phyloP scores from a whole-genome alignment of 1,140 invertebrate genomes.

The Drosophila kohkoa region DNA sequence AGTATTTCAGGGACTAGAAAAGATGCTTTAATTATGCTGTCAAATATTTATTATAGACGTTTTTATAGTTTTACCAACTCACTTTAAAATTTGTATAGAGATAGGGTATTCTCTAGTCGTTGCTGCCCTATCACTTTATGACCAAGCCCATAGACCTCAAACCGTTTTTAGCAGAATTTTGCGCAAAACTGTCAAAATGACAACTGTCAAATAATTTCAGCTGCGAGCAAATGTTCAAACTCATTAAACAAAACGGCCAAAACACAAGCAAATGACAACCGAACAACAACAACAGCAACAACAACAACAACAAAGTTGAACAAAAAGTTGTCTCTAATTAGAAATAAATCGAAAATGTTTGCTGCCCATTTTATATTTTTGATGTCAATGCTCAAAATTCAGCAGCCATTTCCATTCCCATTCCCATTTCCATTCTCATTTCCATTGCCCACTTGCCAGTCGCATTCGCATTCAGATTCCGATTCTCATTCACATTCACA shows the following conservation, averaged over 20 bases:
- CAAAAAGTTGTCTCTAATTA: slow-evolving; percentile 77
- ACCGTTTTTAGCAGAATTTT: slow-evolving; percentile 34
- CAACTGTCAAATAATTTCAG: slow-evolving; percentile 79
- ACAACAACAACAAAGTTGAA: slow-evolving; percentile 31
- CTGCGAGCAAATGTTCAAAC: slow-evolving; percentile 76
- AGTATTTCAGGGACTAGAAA: neutral
- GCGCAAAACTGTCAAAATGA: slow-evolving; percentile 65
- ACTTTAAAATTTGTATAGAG: too few species aligned
- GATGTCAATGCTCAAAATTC: slow-evolving; percentile 70
- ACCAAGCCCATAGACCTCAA: slow-evolving; percentile 4
- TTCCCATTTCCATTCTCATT: neutral
- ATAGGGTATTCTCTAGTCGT: slow-evolving; percentile 9
- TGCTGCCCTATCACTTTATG: neutral
- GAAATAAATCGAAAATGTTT: slow-evolving; percentile 82
- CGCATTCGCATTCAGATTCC: slow-evolving; percentile 29
- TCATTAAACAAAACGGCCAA: slow-evolving; percentile 69
- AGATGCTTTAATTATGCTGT: too few species aligned
- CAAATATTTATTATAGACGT: neutral
- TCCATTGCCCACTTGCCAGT: slow-evolving; percentile 17
- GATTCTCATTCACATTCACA: neutral
- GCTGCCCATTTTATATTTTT: slow-evolving; percentile 62
- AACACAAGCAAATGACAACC: slow-evolving; percentile 27
- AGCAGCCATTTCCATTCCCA: slow-evolving; percentile 48
- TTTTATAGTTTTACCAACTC: slow-evolving; percentile 11
- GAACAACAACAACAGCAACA: slow-evolving; percentile 36